Conservation (phyloP, 2,797 vertebrate species). For the Acropternis orthonyx region DNA sequence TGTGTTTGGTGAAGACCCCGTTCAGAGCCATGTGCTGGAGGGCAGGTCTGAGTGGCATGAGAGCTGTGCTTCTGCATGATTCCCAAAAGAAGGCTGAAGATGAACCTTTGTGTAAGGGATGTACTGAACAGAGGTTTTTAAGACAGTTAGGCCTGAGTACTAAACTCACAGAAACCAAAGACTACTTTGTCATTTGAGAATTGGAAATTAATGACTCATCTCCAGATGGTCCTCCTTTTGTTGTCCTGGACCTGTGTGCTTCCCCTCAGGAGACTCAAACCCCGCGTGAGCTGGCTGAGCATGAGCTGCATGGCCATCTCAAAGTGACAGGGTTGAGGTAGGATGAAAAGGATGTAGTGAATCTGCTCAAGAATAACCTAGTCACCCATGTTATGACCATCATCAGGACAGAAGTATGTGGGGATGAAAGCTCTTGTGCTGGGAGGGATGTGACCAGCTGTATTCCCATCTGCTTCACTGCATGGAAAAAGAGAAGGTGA, state of each 20-base stretch:
- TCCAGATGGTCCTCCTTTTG: neutral
- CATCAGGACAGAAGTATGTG: rapidly evolving
- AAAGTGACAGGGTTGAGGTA: no score
- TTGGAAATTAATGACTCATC: neutral
- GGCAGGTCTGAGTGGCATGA: neutral
- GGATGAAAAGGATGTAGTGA: no score
- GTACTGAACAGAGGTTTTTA: neutral
- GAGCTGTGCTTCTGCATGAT: neutral
- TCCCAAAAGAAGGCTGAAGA: neutral
- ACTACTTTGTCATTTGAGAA: neutral
- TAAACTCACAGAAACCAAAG: neutral
- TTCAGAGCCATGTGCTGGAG: rapidly evolving
- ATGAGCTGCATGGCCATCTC: no score
- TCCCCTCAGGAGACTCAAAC: neutral
- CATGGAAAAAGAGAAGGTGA: neutral
- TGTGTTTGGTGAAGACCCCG: neutral
- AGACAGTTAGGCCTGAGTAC: neutral
- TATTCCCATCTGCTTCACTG: neutral
- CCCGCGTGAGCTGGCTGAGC: no score
- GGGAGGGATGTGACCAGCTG: neutral
- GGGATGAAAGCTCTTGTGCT: neutral
- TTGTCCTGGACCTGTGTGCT: neutral
- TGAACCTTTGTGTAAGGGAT: neutral
- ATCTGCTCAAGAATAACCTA: no score
- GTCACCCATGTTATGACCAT: no score